Base-by-base conservation (phyloP, 1,140 invertebrate genomes). In the Bradysia coprophila region DNA sequence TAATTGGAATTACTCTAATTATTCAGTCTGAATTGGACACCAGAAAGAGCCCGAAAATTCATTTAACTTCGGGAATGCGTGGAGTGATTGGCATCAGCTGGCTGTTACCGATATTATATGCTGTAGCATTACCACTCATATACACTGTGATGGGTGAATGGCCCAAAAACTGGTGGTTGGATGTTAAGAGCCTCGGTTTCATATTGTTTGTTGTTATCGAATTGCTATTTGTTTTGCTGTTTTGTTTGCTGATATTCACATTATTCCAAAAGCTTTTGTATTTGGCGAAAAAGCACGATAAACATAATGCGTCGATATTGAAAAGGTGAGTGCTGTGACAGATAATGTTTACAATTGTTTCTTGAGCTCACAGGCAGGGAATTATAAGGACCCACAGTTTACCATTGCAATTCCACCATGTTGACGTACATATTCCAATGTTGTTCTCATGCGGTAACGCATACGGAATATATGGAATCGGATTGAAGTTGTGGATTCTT, bases 201-300 rank as follows among this genome's bases (percentile, higher is more conserved):
- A 46, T 60, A 40, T 49, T 60, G 20, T 61, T 59, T 50, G 44
- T 53, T 43, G 51, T 53, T 46, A 51, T 59, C 43, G 56, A 60
- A 54, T 47, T 55, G 46, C 51, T 61, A 31, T 57, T 61, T 47
- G 49, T 61, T 47, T 21, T 22, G 18, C 22, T 45, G 13, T 45
- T 45, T 24, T 13, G 34, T 3, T 46, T 61, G 33, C 56, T 60
- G 28, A 60, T 60, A 48, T 46, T 44, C 43, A 53, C 53, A 21
- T 50, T 61, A 39, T 51, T 64, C 45, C 53, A 56, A 43, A 64
- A 66, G 54, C 63, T 73, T 46, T 63, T 64, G 44, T 56, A 61
- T 46, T 59, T 64, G 21, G 48, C 58, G 21, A 48, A 58, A 34
- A 53, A 63, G 46, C 62, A 61, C 34, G 48, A 61, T 41, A 51